phyloP scores from a whole-genome alignment of 2,888 invertebrate genomes.

The Drosophila mercatorum region DNA sequence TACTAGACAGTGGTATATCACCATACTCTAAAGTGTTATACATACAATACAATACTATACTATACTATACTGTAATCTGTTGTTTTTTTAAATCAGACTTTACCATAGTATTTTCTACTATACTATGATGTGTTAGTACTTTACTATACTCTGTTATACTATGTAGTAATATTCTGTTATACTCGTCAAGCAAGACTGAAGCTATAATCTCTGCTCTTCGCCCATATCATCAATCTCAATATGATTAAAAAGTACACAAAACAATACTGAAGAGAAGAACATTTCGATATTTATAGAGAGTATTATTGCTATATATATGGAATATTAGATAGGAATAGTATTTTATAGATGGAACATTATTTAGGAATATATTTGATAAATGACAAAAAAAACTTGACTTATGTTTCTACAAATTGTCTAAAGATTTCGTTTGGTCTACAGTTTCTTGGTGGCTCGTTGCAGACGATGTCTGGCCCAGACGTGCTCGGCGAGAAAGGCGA shows the following conservation, averaged over 20 bases:
- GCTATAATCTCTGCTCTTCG: neutral
- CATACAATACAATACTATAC: neutral
- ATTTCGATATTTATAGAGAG: neutral
- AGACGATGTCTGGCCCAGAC: conserved; percentile 5
- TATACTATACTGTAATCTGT: neutral
- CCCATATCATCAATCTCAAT: neutral
- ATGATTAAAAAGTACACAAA: neutral
- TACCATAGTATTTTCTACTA: neutral
- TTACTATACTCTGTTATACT: too few relatives aligned
- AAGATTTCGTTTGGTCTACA: neutral
- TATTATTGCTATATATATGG: neutral
- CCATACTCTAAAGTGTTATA: neutral
- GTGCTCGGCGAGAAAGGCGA: conserved; percentile 68
- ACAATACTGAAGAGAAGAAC: too few relatives aligned
- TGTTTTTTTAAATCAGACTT: neutral
- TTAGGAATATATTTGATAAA: neutral
- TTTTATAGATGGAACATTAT: neutral
- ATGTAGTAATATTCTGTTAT: neutral
- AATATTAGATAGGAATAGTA: neutral
- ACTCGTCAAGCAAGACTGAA: neutral
- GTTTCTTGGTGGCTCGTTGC: conserved; percentile 2
- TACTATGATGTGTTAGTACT: neutral
- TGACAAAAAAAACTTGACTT: neutral
- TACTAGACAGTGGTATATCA: neutral
- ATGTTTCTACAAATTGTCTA: neutral